Conservation (phyloP, 2,888 invertebrate species). For the Helobdella robusta region DNA sequence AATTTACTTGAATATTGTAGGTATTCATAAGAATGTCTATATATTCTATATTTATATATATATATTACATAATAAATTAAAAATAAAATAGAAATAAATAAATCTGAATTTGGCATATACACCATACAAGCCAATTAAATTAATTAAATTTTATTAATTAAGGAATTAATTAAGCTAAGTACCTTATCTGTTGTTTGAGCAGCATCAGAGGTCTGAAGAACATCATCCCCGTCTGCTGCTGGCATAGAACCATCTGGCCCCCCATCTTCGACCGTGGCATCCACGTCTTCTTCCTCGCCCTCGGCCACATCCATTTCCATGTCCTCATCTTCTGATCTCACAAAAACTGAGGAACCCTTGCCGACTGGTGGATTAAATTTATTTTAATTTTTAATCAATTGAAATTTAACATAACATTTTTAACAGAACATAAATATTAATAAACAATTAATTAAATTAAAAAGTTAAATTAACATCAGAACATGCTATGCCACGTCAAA, state of each 20-base stretch:
- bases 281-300: constrained; percentile 16
- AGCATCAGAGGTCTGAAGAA: constrained; percentile 1
- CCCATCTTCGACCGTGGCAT: constrained; percentile 2
- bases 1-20: neutral
- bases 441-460: neutral
- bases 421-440: neutral
- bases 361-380: neutral
- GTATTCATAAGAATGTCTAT: neutral
- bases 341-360: constrained; percentile 10
- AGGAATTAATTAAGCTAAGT: neutral
- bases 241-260: neutral
- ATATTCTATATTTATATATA: neutral
- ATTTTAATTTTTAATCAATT: neutral
- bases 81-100: neutral
- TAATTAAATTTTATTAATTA: neutral
- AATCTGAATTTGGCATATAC: neutral
- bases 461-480: neutral
- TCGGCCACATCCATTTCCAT: neutral
- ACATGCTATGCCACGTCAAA: constrained; percentile 23
- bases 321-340: constrained; percentile 23
- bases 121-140: too few relatives aligned
- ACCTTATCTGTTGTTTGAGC: neutral
- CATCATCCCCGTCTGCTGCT: neutral
- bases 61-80: neutral
- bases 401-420: neutral